These are phyloP conservation scores for Leucosticte australis DNA, from an alignment of 2,113 vertebrate genomes.

Conservation along the genomic window DNA sequence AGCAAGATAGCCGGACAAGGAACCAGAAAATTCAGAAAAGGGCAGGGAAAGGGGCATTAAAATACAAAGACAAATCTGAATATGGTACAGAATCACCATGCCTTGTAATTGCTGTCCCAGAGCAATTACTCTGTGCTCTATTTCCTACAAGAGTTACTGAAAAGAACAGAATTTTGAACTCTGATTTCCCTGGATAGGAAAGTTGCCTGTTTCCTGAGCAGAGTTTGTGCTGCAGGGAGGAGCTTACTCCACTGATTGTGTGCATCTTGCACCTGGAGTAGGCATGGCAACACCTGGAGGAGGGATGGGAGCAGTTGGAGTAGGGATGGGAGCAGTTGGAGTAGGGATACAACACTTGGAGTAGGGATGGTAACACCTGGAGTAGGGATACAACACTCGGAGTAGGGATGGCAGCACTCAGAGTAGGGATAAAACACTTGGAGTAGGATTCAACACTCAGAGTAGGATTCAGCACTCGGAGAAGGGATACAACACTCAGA, in stretches of 20 bases:
- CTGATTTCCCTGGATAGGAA: background rate
- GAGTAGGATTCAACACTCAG: background rate
- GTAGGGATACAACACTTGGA: no score
- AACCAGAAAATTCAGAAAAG: background rate
- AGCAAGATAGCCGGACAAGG: background rate
- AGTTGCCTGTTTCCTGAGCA: background rate
- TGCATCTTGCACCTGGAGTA: background rate
- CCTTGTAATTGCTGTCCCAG: background rate
- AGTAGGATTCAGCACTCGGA: rapidly evolving
- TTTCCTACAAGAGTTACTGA: background rate
- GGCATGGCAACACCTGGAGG: rapidly evolving
- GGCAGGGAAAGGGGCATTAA: background rate
- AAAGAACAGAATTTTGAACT: background rate
- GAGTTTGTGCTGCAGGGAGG: background rate
- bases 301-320: rapidly evolving
- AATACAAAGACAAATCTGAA: background rate
- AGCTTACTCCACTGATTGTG: rapidly evolving
- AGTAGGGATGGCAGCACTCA: background rate
- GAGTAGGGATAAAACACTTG: background rate
- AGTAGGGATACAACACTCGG: rapidly evolving
- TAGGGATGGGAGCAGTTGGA: no score
- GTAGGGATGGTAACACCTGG: rapidly evolving
- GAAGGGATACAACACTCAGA: background rate
- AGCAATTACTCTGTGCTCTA: background rate
- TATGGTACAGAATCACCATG: background rate